Base-by-base conservation (phyloP, 2,797 vertebrate species). In the Delichon dasypus region DNA sequence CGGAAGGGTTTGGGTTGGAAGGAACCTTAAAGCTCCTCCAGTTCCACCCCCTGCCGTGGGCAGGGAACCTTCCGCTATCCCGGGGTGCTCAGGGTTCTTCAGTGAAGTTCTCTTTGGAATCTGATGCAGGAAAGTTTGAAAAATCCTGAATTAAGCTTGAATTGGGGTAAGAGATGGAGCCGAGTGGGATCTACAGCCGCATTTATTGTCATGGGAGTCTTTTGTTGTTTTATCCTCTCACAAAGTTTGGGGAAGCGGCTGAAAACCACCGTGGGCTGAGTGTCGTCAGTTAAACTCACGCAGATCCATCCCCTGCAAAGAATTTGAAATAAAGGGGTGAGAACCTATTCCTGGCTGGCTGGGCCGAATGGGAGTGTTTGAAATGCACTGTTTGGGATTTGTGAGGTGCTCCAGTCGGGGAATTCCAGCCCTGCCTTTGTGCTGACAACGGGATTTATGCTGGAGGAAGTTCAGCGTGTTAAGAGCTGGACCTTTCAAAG, bases 401-500 rank as follows among this genome's bases (percentile, higher is more conserved):
- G 86, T 68, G 93, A 65, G 90, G 85, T 88, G 93, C 70, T 22
- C 10, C 2, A 11, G 30, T 72, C 36, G 30, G 38, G 66, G 64
- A 70, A 60, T 44, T 74, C 53, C 71, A 75, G 42, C 62, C 79
- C 94, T 72, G 5, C 85, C 78, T 78, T 76, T 53, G 70, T 80
- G 92, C 47, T 80, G 92, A 91, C 87, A 82, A 36, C 58, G 36
- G 78, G 87, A 88, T 95, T 89, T 85, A 91, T 58, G 65, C 81
- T 23, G 78, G 23, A 87, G 84, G 90, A 93, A 88, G 82, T 72
- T 68, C 70, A 17, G 16, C 6, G 61, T 78, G 40, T 81, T 94
- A 90, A 76, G 92, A 94, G 47, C 40, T 25, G 79, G 78, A 58
- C 45, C 7, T 88, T 93, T 87, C 71, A 79, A 70, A 80, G 88